These are phyloP conservation scores for Gulo gulo DNA, from an alignment of 2,113 vertebrate genomes.

Conservation along the genomic window DNA sequence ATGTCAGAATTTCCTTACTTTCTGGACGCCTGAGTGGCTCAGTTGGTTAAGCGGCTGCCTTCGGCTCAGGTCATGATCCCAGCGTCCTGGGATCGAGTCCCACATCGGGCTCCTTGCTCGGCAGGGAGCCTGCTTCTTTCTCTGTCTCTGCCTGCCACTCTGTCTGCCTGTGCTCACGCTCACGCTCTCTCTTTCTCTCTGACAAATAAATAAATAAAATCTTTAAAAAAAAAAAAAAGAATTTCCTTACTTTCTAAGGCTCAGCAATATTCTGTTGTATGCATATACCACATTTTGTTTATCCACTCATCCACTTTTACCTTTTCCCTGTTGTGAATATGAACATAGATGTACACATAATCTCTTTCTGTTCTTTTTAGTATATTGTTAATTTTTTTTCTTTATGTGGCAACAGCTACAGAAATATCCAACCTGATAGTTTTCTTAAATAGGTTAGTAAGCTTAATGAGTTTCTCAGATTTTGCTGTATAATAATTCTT, in stretches of 20 bases:
- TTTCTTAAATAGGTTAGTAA: neutral
- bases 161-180: too few relatives aligned
- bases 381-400: neutral
- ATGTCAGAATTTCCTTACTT: neutral
- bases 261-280: neutral
- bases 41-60: too few relatives aligned
- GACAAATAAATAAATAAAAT: too few relatives aligned
- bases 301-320: neutral
- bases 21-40: too few relatives aligned
- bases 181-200: too few relatives aligned
- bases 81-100: too few relatives aligned
- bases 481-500: conserved; percentile 10
- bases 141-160: too few relatives aligned
- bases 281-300: neutral
- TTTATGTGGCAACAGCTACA: neutral
- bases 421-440: neutral
- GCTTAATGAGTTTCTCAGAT: neutral
- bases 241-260: neutral
- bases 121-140: too few relatives aligned
- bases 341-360: neutral
- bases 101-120: too few relatives aligned
- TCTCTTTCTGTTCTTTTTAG: neutral
- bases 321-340: neutral
- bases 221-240: too few relatives aligned
- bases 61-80: too few relatives aligned